Evolutionary conservation across 2,113 vertebrate species (phyloP).

Genomic region (Silurus glanis): DNA sequence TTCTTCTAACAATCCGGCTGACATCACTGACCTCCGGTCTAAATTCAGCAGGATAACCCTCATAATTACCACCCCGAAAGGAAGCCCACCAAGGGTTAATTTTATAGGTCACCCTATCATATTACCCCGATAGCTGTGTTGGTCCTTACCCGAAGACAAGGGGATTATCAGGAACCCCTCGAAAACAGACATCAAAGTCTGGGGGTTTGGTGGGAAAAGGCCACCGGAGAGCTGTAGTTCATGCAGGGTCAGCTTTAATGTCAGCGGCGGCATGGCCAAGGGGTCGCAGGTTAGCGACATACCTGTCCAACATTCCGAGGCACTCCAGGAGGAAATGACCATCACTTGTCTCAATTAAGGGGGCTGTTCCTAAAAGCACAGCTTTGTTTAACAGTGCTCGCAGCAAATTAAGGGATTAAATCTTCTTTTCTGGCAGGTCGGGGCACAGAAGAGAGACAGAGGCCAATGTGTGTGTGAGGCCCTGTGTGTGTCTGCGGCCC

Average conservation of each 20-base stretch:
- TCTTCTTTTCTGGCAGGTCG: constrained; percentile 48
- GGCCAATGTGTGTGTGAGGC: constrained; percentile 22
- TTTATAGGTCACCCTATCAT: constrained; percentile 49
- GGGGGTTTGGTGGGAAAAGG: constrained; percentile 65
- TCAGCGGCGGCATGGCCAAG: constrained; percentile 56
- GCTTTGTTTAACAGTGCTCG: constrained; percentile 55
- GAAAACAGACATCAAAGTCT: constrained; percentile 67
- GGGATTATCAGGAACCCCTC: constrained; percentile 63
- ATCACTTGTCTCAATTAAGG: constrained; percentile 73
- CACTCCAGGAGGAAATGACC: constrained; percentile 67
- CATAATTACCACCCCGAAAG: constrained; percentile 57
- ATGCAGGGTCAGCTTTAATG: constrained; percentile 68
- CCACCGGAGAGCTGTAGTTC: constrained; percentile 57
- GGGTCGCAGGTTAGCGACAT: constrained; percentile 69
- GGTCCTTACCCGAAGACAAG: constrained; percentile 39
- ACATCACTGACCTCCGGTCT: constrained; percentile 46
- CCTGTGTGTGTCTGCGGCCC: not conserved
- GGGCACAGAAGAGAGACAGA: constrained; percentile 14
- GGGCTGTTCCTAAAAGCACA: constrained; percentile 52
- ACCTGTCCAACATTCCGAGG: constrained; percentile 67
- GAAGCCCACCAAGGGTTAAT: constrained; percentile 50
- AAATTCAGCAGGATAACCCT: constrained; percentile 56
- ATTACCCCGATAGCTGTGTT: constrained; percentile 46
- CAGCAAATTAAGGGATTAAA: constrained; percentile 52
- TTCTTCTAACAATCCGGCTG: constrained; percentile 15